Conservation (phyloP, 2,797 vertebrate genomes). For the Coranthus polyacanthus region DNA sequence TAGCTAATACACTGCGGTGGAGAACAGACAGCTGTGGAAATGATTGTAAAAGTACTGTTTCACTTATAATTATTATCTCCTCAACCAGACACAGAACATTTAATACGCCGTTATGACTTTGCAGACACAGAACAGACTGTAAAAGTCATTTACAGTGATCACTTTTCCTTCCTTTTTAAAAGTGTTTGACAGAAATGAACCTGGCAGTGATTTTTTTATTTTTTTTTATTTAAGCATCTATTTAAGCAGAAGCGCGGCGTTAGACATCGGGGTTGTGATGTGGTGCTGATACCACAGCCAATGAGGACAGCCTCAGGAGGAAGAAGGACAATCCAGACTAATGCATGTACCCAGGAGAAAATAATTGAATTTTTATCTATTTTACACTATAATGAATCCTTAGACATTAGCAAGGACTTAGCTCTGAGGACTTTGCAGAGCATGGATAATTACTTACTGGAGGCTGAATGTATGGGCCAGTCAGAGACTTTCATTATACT, state of each 20-base stretch:
- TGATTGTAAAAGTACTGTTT: not conserved
- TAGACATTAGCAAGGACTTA: slow-evolving; percentile 61
- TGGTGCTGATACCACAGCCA: slow-evolving; percentile 45
- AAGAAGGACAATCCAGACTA: slow-evolving; percentile 53
- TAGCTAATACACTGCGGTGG: too few species aligned
- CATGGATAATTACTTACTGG: slow-evolving; percentile 81
- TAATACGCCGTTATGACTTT: slow-evolving; percentile 21
- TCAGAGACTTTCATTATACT: slow-evolving; percentile 69
- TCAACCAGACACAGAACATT: slow-evolving; percentile 18
- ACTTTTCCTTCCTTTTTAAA: slow-evolving; percentile 20
- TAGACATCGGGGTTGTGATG: slow-evolving; percentile 53
- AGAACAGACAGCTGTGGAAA: slow-evolving; percentile 5
- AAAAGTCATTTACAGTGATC: slow-evolving; percentile 36
- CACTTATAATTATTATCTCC: slow-evolving; percentile 40
- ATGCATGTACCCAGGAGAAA: slow-evolving; percentile 60
- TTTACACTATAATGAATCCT: slow-evolving; percentile 78
- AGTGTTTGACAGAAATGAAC: slow-evolving; percentile 15
- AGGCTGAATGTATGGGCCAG: slow-evolving; percentile 68
- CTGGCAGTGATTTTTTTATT: not conserved
- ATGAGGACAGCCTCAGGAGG: slow-evolving; percentile 35
- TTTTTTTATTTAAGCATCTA: slow-evolving; percentile 39
- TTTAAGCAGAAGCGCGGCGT: slow-evolving; percentile 44
- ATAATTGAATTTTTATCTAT: slow-evolving; percentile 83
- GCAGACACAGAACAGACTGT: slow-evolving; percentile 12
- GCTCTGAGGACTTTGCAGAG: slow-evolving; percentile 71